Evolutionary conservation across 2,113 vertebrate species (phyloP).

Genomic region (chimpanzee (Pan troglodytes)): NHGRI_mPanTro3-v2.1_pri NC_072416.2:52399501-52400000

Average conservation of each 20-base stretch:
- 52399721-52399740: neutral
- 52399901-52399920: neutral
- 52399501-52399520: neutral
- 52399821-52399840: neutral
- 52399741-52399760: neutral
- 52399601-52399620: neutral
- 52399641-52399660: neutral
- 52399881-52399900: neutral
- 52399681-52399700: neutral
- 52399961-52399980: neutral
- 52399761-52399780: neutral
- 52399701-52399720: neutral
- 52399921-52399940: neutral
- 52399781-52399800: neutral
- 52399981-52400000: neutral
- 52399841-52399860: rapidly evolving
- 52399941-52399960: neutral
- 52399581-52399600: no score
- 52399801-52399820: neutral
- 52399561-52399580: neutral
- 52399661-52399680: neutral
- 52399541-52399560: neutral
- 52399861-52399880: neutral
- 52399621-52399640: neutral
- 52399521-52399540: neutral